These are phyloP conservation scores for Laspeyria flexula DNA, from an alignment of 2,888 invertebrate genomes.

Conservation along the genomic window DNA sequence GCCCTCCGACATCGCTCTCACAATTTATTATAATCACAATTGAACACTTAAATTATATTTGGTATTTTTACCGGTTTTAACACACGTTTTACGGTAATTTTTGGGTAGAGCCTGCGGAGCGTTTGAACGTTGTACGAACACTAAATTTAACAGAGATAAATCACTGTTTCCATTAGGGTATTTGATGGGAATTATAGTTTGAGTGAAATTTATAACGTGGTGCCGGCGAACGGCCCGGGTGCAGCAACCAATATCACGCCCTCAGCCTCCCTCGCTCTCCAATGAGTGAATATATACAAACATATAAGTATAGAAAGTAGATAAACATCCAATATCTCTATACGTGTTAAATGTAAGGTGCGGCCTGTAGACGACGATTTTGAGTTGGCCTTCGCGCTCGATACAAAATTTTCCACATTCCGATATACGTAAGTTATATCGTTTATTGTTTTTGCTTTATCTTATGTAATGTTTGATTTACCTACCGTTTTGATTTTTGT, in stretches of 20 bases:
- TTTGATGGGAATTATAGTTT: constrained; percentile 65
- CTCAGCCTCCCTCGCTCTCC: constrained; percentile 80
- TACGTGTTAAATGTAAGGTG: constrained; percentile 57
- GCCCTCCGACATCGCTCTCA: constrained; percentile 85
- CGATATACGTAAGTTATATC: constrained; percentile 14
- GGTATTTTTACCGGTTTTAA: constrained; percentile 59
- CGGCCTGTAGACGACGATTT: constrained; percentile 56
- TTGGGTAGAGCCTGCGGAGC: constrained; percentile 46
- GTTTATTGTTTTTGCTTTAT: constrained; percentile 16
- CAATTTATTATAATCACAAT: constrained; percentile 68
- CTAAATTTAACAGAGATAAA: constrained; percentile 65
- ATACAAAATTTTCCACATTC: constrained; percentile 22
- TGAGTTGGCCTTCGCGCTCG: no score
- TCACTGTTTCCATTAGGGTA: constrained; percentile 71
- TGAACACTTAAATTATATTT: constrained; percentile 62
- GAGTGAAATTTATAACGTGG: constrained; percentile 61
- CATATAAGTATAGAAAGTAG: constrained; percentile 65
- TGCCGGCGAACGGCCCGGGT: constrained; percentile 72
- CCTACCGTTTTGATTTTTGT: no score
- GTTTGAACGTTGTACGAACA: constrained; percentile 59
- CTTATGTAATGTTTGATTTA: no score
- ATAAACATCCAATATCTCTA: constrained; percentile 45
- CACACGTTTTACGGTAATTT: constrained; percentile 46
- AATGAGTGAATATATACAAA: constrained; percentile 64
- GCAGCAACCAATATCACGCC: constrained; percentile 74